Evolutionary conservation across 2,888 invertebrate species (phyloP), one percentile per base, ranked within the genome.

Genomic region (Cephonodes hylas): DNA sequence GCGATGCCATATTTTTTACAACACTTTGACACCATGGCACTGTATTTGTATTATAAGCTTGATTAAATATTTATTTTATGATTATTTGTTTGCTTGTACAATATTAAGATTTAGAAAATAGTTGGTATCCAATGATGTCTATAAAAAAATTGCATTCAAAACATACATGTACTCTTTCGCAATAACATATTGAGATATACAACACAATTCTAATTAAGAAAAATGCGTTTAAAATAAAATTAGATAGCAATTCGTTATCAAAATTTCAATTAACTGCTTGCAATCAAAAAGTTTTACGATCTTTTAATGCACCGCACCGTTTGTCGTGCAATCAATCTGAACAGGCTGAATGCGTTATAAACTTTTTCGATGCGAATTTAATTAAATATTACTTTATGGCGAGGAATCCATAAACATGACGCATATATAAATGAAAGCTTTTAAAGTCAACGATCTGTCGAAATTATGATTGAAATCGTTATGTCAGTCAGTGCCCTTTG

Each of bases 251-350:
- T 53, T 31, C 4, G 18, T n/a, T 8, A 53, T 1, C 53, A 31
- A 53, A 53, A 53, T 53, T 53, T 53, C 31, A 53, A 53, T 53
- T 20, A 53, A 53, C 18, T 27, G 53, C 18, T 7, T 18, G 53
- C 31, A 53, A 53, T 53, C 31, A 53, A 15, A 53, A 53, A 18
- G 31, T 53, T 53, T 53, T 53, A 53, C 53, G 53, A 53, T 31
- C 31, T 27, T 31, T 20, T 31, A 53, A 15, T 53, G 53, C 53
- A 31, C 53, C 18, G 18, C 27, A 53, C 27, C 8, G 13, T 44
- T 44, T 27, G 27, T 15, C 18, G 53, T 31, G 31, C 53, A 31
- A 4, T 31, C 18, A 27, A 31, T 31, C 31, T 18, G 31, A 15
- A 27, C 8, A 18, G 53, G 10, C 27, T 10, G 18, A 31, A 18